A percentile compares a stretch with the other conserved stretches of the same genome.
phyloP scores from a whole-genome alignment of 2,797 vertebrate genomes.

The Eurystomus glaucurus region DNA sequence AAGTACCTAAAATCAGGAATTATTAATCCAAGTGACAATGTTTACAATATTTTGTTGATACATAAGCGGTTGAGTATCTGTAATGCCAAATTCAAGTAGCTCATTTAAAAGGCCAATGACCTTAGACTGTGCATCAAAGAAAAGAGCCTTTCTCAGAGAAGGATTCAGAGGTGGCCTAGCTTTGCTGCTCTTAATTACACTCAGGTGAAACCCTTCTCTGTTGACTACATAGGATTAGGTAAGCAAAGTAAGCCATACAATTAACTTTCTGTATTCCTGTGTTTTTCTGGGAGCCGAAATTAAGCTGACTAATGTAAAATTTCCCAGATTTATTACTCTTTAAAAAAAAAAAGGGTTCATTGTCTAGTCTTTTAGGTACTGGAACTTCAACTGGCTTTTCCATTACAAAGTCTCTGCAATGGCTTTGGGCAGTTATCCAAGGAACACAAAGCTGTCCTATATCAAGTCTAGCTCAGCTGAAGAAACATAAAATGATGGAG shows the following conservation, averaged over 20 bases:
- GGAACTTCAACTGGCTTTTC: background rate
- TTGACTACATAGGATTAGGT: background rate
- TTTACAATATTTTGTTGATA: background rate
- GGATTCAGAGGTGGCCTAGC: background rate
- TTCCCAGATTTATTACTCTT: background rate
- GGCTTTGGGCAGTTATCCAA: background rate
- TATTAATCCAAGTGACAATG: background rate
- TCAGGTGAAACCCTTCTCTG: background rate
- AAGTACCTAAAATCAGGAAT: background rate
- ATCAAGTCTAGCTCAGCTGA: background rate
- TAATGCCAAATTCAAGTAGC: background rate
- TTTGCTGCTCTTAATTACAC: background rate
- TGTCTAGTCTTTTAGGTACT: background rate
- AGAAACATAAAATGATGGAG: background rate
- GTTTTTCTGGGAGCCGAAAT: background rate
- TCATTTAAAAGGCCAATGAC: background rate
- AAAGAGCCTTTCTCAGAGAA: background rate
- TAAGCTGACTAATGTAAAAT: background rate
- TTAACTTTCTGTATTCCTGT: background rate
- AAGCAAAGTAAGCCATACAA: background rate
- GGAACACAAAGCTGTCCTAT: background rate
- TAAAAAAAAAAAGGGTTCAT: background rate
- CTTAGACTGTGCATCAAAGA: background rate
- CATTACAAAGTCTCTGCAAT: background rate
- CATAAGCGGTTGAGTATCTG: background rate